Evolutionary conservation across 2,888 invertebrate genomes (phyloP), one percentile per base, ranked within the genome.

Genomic region (Catocala nupta): DNA sequence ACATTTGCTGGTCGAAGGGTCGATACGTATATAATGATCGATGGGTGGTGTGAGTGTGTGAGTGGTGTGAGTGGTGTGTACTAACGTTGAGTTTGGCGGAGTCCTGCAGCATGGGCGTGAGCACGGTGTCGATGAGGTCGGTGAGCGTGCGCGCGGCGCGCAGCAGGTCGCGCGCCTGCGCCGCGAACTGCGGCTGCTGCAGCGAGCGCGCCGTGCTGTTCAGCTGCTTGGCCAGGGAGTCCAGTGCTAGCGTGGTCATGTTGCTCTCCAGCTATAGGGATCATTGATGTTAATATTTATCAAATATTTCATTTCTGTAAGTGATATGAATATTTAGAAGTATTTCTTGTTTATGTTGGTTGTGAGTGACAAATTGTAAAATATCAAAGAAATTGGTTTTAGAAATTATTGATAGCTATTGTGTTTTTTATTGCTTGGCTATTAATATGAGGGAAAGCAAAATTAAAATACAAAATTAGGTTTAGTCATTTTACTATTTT

Each of bases 231-330:
- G 96, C 94, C 73, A 97, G 90, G 63, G 94, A 91, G 68, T 92
- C 93, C 75, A 97, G 91, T 81, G 96, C 95, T 66, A 96, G 94
- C 50, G 95, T 96, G 5, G 96, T 96, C 78, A 97, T 95, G 84
- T 96, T 96, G 33, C 96, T 95, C 70, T 96, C 96, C 79, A 97
- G 83, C 94, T 96, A 88, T 42, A 13, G 25, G 3, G 3, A 25
- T 3, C 3, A 47, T 12, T 39, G 4, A 25, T 4, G 36, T 39
- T 39, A 0, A 39, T 39, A 39, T 39, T 39, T 0, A 39, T 8
- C 8, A 39, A 7, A 5, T 39, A 1, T 5, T 36, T 36, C 8
- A 36, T 8, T 16, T 16, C 16, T 16, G 16, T 16, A 1, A 16
- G 16, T 16, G 16, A 16, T 16, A 16, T 16, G 16, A 2, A 16